These are phyloP conservation scores for Schizopygopsis pylzovi DNA, from an alignment of 2,797 vertebrate genomes.

Conservation along the genomic window DNA sequence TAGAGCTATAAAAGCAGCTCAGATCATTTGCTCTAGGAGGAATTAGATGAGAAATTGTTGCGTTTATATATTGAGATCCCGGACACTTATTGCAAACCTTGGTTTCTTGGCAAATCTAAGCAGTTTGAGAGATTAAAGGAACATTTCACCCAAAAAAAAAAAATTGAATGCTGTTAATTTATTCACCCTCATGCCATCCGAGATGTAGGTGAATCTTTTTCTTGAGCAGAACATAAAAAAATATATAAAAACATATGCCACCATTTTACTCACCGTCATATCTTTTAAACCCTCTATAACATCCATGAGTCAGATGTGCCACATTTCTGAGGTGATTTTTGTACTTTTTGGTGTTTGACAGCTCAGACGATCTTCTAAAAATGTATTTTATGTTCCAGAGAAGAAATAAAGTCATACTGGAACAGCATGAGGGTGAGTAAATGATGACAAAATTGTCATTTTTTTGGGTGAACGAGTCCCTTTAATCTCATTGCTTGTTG, in stretches of 20 bases:
- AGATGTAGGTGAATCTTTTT: not conserved
- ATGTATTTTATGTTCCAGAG: not conserved
- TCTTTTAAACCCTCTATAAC: not conserved
- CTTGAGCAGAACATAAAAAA: not conserved
- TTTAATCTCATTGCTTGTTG: conserved; percentile 4
- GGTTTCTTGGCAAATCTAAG: not conserved
- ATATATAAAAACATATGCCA: not conserved
- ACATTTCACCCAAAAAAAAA: too few species aligned
- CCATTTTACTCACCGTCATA: not conserved
- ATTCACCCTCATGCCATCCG: not conserved
- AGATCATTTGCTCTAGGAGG: not conserved
- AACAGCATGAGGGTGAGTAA: not conserved
- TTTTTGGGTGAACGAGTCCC: not conserved
- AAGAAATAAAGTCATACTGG: not conserved
- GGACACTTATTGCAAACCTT: not conserved
- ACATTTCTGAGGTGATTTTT: not conserved
- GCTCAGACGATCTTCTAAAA: conserved; percentile 9
- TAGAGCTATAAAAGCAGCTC: not conserved
- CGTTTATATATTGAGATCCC: not conserved
- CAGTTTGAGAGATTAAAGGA: not conserved
- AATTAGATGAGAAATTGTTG: not conserved
- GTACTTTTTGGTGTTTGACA: conserved; percentile 3
- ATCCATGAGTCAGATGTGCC: not conserved
- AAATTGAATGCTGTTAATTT: too few species aligned
- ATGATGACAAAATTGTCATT: not conserved